A percentile compares a stretch with the other conserved stretches of the same genome.
phyloP scores from a whole-genome alignment of 2,797 vertebrate genomes.

The Sphenopsis melanotis region DNA sequence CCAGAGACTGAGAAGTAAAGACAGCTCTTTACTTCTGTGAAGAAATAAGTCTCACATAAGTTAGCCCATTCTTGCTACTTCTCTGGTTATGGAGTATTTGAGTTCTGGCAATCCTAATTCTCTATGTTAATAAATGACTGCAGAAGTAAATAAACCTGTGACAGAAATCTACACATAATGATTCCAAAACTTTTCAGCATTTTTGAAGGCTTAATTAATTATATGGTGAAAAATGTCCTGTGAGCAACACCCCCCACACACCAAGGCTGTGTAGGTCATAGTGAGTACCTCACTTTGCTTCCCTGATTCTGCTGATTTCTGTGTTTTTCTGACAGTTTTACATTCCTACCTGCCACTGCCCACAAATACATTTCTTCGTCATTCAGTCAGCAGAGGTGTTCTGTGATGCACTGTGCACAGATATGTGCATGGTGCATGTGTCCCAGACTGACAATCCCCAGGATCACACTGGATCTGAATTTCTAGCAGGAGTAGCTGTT shows the following conservation, averaged over 20 bases:
- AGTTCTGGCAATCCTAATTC: neutral
- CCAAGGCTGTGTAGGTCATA: neutral
- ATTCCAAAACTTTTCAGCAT: neutral
- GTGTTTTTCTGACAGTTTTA: neutral
- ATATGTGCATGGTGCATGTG: neutral
- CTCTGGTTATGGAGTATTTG: neutral
- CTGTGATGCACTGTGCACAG: neutral
- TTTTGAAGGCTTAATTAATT: constrained; percentile 5
- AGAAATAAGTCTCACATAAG: neutral
- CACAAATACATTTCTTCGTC: neutral
- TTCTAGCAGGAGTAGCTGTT: neutral
- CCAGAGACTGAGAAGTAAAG: neutral
- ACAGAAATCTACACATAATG: neutral
- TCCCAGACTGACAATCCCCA: neutral
- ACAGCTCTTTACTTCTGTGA: neutral
- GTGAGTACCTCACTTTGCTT: neutral
- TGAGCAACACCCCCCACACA: neutral
- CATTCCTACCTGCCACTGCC: neutral
- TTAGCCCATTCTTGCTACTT: neutral
- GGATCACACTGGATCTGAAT: neutral
- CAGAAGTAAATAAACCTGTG: neutral
- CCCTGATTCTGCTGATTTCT: constrained; percentile 2
- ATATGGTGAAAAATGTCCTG: neutral
- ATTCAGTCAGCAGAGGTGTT: neutral
- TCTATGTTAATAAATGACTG: neutral